Conservation (phyloP, 1,140 invertebrate species). For the Phymastichus coffea region DNA sequence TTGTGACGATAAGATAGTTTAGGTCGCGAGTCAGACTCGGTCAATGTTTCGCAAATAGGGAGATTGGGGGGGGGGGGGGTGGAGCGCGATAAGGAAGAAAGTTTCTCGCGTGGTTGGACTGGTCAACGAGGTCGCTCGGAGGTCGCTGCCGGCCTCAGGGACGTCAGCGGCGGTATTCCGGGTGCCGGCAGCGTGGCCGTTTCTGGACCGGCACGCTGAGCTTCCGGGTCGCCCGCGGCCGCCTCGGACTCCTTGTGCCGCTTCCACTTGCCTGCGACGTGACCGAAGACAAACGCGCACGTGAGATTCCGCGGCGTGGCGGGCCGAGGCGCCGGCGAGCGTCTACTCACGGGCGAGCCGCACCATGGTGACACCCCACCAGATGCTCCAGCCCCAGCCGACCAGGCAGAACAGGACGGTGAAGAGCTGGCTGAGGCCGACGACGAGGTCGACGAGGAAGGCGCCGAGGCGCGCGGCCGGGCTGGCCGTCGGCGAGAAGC, state of each 20-base stretch:
- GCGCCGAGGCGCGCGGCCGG: slow-evolving; percentile 71
- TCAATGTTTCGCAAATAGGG: too few relatives aligned
- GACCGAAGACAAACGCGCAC: neutral
- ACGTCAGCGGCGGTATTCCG: slow-evolving; percentile 44
- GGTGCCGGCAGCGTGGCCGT: slow-evolving; percentile 37
- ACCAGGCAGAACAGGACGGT: slow-evolving; percentile 93
- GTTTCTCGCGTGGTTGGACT: neutral
- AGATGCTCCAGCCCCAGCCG: slow-evolving; percentile 96
- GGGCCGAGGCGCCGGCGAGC: neutral
- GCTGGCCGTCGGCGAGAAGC: slow-evolving; percentile 75
- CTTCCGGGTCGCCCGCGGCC: slow-evolving; percentile 45
- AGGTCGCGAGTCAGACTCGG: too few relatives aligned
- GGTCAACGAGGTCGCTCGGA: slow-evolving; percentile 40
- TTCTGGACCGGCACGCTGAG: slow-evolving; percentile 35
- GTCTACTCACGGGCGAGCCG: slow-evolving; percentile 68
- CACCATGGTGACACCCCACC: slow-evolving; percentile 92
- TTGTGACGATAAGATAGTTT: too few relatives aligned
- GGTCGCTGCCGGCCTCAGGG: too few relatives aligned
- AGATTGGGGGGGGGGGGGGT: too few relatives aligned
- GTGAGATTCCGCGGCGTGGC: neutral
- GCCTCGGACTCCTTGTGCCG: slow-evolving; percentile 50
- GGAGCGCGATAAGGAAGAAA: too few relatives aligned
- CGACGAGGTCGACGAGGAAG: slow-evolving; percentile 80
- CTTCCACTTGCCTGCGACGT: slow-evolving; percentile 51
- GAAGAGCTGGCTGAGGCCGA: slow-evolving; percentile 84